A percentile compares a stretch with the other conserved stretches of the same genome.
These are phyloP conservation scores for Indri indri DNA, from an alignment of 2,113 vertebrate species.

Conservation along the genomic window DNA sequence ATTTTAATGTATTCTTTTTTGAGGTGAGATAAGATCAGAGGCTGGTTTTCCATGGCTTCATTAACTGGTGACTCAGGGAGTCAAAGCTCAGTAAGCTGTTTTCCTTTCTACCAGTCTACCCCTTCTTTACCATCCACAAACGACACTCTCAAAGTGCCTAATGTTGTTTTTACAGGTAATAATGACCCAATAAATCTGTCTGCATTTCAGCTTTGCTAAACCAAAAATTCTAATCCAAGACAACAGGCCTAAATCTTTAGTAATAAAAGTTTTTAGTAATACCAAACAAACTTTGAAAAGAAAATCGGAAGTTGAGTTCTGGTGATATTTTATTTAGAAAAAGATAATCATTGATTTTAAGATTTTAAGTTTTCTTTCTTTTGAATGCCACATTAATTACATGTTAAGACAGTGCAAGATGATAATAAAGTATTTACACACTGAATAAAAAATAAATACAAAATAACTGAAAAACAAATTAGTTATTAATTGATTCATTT, in stretches of 20 bases:
- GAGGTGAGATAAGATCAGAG: neutral
- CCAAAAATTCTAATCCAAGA: constrained; percentile 18
- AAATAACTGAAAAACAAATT: constrained; percentile 21
- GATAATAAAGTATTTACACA: constrained; percentile 75
- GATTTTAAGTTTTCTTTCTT: constrained; percentile 35
- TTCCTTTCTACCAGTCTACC: neutral
- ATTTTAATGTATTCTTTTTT: neutral
- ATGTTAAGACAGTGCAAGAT: neutral
- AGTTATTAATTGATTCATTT: constrained; percentile 58
- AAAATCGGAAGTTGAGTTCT: constrained; percentile 22
- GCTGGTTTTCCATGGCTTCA: neutral
- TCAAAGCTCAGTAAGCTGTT: neutral
- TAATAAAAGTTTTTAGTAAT: neutral
- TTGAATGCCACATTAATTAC: constrained; percentile 54
- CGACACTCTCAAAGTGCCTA: neutral
- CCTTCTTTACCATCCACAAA: neutral
- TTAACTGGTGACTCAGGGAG: neutral
- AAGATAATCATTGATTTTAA: neutral
- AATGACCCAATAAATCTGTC: neutral
- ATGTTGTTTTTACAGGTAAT: neutral
- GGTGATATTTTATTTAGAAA: constrained; percentile 55
- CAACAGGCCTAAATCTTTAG: neutral
- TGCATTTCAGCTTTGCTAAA: constrained; percentile 16
- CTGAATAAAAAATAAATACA: constrained; percentile 50
- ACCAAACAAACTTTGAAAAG: neutral